Percentiles rank a stretch among this genome's conserved stretches.
Evolutionary conservation across 2,797 vertebrate species (phyloP).

Genomic region (Gouania willdenowi): DNA sequence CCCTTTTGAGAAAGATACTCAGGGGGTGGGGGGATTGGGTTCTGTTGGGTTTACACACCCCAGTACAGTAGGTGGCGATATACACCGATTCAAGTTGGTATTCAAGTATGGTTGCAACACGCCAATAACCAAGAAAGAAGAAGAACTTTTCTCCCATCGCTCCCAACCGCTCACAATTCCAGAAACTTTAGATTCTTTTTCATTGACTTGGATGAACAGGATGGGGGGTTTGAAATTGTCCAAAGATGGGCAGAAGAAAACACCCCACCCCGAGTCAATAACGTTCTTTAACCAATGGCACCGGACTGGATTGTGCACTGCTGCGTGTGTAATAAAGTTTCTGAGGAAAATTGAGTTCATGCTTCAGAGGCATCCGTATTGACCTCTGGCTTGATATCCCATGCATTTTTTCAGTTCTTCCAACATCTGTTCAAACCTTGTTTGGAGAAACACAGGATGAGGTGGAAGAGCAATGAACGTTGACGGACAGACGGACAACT

Average conservation of each 20-base stretch:
- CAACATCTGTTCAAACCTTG: conserved; percentile 13
- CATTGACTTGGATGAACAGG: conserved; percentile 38
- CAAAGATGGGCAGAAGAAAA: conserved; percentile 62
- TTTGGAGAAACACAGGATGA: conserved; percentile 19
- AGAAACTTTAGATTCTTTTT: conserved; percentile 31
- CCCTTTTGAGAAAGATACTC: too few relatives aligned
- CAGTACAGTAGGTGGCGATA: too few relatives aligned
- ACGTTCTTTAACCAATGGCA: conserved; percentile 27
- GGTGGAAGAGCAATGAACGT: conserved; percentile 19
- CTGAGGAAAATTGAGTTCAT: conserved; percentile 25
- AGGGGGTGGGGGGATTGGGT: too few relatives aligned
- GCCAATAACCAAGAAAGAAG: too few relatives aligned
- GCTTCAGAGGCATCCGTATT: conserved; percentile 38
- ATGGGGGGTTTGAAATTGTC: conserved; percentile 47
- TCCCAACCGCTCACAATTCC: background rate
- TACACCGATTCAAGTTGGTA: too few relatives aligned
- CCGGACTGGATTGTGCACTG: conserved; percentile 24
- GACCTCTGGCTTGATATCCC: conserved; percentile 29
- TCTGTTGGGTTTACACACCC: too few relatives aligned
- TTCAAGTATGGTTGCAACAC: too few relatives aligned
- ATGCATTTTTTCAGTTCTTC: conserved; percentile 33
- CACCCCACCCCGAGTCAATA: conserved; percentile 33
- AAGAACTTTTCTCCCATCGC: too few relatives aligned
- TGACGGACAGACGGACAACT: conserved; percentile 37
- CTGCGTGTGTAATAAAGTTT: conserved; percentile 22